Base-by-base conservation (phyloP, 2,888 invertebrate genomes). In the Phyllotreta striolata region DNA sequence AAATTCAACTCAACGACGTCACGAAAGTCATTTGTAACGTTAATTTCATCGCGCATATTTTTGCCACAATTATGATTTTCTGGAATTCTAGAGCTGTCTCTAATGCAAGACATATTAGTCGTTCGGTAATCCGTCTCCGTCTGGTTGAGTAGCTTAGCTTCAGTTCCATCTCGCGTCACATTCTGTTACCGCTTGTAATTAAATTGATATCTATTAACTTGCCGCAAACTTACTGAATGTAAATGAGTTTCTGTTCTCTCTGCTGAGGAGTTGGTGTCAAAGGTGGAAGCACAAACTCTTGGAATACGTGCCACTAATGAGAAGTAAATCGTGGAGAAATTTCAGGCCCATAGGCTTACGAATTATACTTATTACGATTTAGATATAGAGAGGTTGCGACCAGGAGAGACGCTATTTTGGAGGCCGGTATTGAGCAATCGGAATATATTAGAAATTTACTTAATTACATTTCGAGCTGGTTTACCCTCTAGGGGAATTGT, bases 161-260 rank as follows among this genome's bases (percentile, higher is more conserved):
- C 44, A 52, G 14, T 14, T 46, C 57, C 58, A 58, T 63, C 58
- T 54, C 57, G 54, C 54, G 63, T 63, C 54, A 63, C 44, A 63
- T 63, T 24, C 52, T 54, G 52, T 58, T 46, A 57, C 52, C 54
- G 41, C 58, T 63, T 76, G 74, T 77, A 77, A 78, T 78, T 76
- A 78, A 78, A 77, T 75, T 76, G 77, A 77, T 77, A 76, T 76
- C 77, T 75, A 76, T 77, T 77, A 77, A 77, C 73, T 75, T 76
- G 70, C 72, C 71, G 64, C 70, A 66, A 71, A 71, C 68, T 72
- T 73, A 66, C 68, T 72, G 74, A 72, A 73, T 74, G 68, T 69
- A 70, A 74, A 73, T 73, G 72, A 70, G 69, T 70, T 66, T 66
- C 63, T 66, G 67, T 67, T 70, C 62, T 55, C 59, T 57, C 62